Base-by-base conservation (phyloP, 2,797 vertebrate genomes). In the Poecilia velifera region DNA sequence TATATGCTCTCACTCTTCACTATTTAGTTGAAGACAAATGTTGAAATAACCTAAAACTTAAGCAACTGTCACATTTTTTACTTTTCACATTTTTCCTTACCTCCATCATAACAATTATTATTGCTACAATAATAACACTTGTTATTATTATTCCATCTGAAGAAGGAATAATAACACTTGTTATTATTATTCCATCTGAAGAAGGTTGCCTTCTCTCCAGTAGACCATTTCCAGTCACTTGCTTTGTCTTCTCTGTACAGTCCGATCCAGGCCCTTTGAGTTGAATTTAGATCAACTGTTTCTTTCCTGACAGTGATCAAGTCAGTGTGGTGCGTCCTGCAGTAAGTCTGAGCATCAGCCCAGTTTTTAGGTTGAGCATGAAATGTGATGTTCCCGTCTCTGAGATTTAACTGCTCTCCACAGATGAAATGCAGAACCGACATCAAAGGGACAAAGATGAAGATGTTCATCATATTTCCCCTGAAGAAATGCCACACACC, bases 241-340 rank as follows among this genome's bases (percentile, higher is more conserved):
- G 22, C n/a, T 0, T 0, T 77, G 7, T 47, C 34, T 13, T 31
- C 31, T 31, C 31, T 31, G 55, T 78, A 45, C 49, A 86, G 66
- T 5, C 84, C 82, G 0, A 89, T 81, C 87, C 87, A 90, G 10
- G n/a, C n/a, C n/a, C n/a, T n/a, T n/a, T n/a, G n/a, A n/a, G n/a
- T n/a, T n/a, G n/a, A n/a, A n/a, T n/a, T n/a, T 66, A 46, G 45
- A 46, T 46, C 3, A 45, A 13, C 41, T 3, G 0, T 3, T 8
- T 28, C 0, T n/a, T 70, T n/a, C n/a, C 0, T 6, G 3, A 84
- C 55, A 39, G 76, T 81, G 28, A 87, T 18, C 72, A 89, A 70
- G 47, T 87, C 82, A 16, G 39, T 39, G 73, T 76, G 8, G 0
- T 31, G 0, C 0, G 0, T 0, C 22, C 70, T 82, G 74, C 85